A percentile compares a stretch with the other conserved stretches of the same genome.
These are phyloP conservation scores for Rhinolophus ferrumequinum DNA, from an alignment of 2,113 vertebrate genomes.

Conservation along the genomic window DNA sequence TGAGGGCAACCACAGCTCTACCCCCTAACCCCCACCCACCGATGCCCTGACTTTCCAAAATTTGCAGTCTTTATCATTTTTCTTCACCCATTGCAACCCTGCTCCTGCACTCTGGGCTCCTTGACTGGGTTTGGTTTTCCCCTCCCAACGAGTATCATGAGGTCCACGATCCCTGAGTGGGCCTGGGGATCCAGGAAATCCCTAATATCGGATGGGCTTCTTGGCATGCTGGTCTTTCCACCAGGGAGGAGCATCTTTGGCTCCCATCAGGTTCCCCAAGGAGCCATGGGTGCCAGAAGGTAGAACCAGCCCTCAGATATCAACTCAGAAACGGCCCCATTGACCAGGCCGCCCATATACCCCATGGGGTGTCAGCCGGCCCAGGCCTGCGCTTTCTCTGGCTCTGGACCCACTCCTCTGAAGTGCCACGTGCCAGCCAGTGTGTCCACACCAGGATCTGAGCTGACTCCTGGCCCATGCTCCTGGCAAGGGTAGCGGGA, in stretches of 20 bases:
- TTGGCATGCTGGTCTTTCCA: background rate
- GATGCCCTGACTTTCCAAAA: background rate
- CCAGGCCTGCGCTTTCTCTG: no score
- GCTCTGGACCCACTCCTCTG: fast-evolving
- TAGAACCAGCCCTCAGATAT: fast-evolving
- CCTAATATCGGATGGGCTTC: no score
- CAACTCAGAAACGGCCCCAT: background rate
- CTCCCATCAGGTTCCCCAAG: background rate
- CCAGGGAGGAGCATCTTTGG: fast-evolving
- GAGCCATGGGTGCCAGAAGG: background rate
- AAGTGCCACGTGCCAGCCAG: background rate
- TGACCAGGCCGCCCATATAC: fast-evolving
- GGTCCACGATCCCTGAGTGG: background rate
- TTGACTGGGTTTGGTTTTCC: background rate
- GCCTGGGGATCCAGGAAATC: background rate
- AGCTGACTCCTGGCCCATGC: background rate
- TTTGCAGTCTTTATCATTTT: background rate
- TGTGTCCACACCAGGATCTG: background rate
- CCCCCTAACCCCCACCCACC: fast-evolving
- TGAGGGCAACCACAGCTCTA: fast-evolving
- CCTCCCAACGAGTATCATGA: background rate
- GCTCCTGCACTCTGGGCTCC: background rate
- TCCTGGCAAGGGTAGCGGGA: fast-evolving
- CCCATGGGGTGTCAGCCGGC: no score
- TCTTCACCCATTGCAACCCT: fast-evolving